These are phyloP conservation scores for Drosophila sordidula DNA, from an alignment of 2,888 invertebrate species.

Conservation along the genomic window DNA sequence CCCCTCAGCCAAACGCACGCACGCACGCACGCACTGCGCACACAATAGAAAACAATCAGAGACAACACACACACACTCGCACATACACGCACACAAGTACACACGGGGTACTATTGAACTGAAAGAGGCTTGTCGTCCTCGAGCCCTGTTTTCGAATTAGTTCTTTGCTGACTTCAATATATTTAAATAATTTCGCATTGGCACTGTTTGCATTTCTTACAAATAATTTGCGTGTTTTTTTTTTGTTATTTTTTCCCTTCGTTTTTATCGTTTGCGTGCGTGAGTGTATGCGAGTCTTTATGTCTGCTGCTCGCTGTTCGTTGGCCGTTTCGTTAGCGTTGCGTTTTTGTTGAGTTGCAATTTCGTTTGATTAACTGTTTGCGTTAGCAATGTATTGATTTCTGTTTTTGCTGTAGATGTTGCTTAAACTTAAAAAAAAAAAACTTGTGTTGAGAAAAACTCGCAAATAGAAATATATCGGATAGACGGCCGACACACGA, in stretches of 20 bases:
- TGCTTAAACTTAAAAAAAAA: constrained; percentile 54
- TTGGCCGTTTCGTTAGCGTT: constrained; percentile 30
- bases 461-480: constrained; percentile 58
- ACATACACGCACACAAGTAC: constrained; percentile 18
- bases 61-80: constrained; percentile 19
- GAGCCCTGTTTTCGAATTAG: constrained; percentile 26
- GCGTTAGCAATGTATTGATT: constrained; percentile 61
- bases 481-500: constrained; percentile 47
- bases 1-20: constrained; percentile 33
- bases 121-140: constrained; percentile 19
- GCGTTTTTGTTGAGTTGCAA: constrained; percentile 22
- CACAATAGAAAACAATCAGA: constrained; percentile 42
- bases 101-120: constrained; percentile 7
- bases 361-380: constrained; percentile 27
- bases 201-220: constrained; percentile 31
- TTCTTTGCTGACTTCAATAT: constrained; percentile 15
- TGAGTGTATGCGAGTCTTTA: constrained; percentile 41
- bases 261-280: constrained; percentile 46
- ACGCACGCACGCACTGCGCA: constrained; percentile 30
- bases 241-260: constrained; percentile 10
- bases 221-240: constrained; percentile 18
- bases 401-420: constrained; percentile 34
- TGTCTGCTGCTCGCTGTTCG: constrained; percentile 48
- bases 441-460: constrained; percentile 59
- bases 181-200: constrained; percentile 25